These are phyloP conservation scores for Imbricaverruca yamaguchii DNA, from an alignment of 2,888 invertebrate species.

Conservation along the genomic window DNA sequence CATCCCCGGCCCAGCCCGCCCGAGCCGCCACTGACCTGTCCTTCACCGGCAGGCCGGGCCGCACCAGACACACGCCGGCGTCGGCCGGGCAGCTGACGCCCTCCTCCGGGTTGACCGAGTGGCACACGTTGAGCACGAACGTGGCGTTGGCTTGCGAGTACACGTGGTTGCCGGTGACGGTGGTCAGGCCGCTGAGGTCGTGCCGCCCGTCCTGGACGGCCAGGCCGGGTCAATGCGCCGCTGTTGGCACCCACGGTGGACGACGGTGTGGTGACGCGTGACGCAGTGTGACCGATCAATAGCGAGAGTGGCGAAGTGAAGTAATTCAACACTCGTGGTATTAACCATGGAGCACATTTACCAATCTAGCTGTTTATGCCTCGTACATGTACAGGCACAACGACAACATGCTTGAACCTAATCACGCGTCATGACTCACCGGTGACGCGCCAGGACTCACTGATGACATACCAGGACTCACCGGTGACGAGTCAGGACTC, in stretches of 20 bases:
- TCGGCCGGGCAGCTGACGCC: slow-evolving; percentile 2
- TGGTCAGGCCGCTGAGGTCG: not conserved
- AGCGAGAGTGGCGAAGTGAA: not conserved
- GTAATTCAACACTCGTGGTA: not conserved
- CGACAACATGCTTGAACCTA: too few species aligned
- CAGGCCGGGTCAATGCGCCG: too few species aligned
- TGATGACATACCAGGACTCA: too few species aligned
- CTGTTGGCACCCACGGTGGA: too few species aligned
- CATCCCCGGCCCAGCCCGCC: too few species aligned
- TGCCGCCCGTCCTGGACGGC: not conserved
- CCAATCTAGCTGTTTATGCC: not conserved
- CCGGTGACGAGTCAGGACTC: too few species aligned
- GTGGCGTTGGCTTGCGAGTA: not conserved
- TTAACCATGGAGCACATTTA: not conserved
- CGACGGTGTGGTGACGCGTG: too few species aligned
- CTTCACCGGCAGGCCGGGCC: not conserved
- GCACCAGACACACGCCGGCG: not conserved
- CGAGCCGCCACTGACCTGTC: too few species aligned
- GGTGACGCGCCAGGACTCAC: too few species aligned
- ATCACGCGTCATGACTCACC: too few species aligned
- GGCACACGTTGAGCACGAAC: slow-evolving; percentile 16
- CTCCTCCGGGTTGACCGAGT: slow-evolving; percentile 12
- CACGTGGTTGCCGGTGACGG: not conserved
- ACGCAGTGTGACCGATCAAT: not conserved
- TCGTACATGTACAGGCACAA: too few species aligned